Base-by-base conservation (phyloP, 2,888 invertebrate species). In the Eurois occulta region DNA sequence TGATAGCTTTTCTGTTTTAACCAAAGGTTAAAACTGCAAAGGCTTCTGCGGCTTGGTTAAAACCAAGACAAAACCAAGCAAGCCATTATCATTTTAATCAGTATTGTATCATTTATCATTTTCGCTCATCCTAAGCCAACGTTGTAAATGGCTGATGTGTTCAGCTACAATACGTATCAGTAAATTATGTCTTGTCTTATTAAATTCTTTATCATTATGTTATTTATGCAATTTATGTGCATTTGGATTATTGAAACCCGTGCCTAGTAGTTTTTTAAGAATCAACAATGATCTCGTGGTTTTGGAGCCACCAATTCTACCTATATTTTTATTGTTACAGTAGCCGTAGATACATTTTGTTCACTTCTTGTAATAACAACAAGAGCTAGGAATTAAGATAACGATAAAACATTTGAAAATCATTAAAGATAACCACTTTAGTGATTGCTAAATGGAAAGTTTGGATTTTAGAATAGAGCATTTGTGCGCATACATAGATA, bases 381-480 rank as follows among this genome's bases (percentile, higher is more conserved):
- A 52, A 46, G 43, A 60, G 24, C 28, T 16, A 24, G 8, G 52
- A 35, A 74, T 62, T 75, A 79, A n/a, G 62, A 79, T 80, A 80
- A 6, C 41, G 35, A 38, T 78, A 41, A 55, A 75, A 18, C 24
- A 55, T 68, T 55, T 75, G 35, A 55, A 68, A 62, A 81, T 64
- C 1, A 32, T 32, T 46, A 55, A 10, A 52, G 62, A 65, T 65
- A 55, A 38, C 21, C 6, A 43, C 24, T 1, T 2, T 52, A 52
- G 38, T 79, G 62, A 52, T 71, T 21, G 10, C 18, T 41, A 0
- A 46, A 38, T n/a, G 52, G 21, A 78, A 55, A 48, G 0, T 78
- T 48, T 60, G 11, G 1, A 18, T 60, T 8, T 18, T 21, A 2
- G 6, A 48, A 18, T 24, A 13, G 8, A 60, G 18, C 1, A 18